Evolutionary conservation across 2,797 vertebrate genomes (phyloP), one percentile per base, ranked within the genome.

Genomic region (Xenops minutus): DNA sequence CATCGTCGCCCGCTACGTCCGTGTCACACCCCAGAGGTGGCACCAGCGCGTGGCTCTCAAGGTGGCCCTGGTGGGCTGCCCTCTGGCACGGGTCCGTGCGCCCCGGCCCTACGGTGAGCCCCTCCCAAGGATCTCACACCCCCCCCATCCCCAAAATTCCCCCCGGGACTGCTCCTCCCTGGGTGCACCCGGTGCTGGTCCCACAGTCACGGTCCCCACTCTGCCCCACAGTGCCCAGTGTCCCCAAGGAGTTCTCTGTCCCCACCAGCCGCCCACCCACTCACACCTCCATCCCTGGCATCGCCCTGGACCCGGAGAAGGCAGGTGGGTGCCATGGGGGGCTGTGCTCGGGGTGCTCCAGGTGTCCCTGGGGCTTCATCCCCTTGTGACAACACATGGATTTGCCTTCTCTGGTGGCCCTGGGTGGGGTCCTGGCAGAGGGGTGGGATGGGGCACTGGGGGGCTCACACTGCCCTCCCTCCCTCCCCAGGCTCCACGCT

Each of bases 31-130:
- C 0, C 96, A 97, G 63, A 97, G 59, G 61, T 99, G 98, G 98
- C 97, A 97, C 2, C 93, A 95, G 48, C 96, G 19, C 1, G 44
- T 98, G 22, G 98, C 98, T 15, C 87, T 97, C 66, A 98, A 97
- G 95, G 95, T 98, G 85, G 98, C 98, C 67, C 92, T 99, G 69
- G 69, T 98, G 90, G 99, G 99, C 58, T 99, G 98, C 88, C 95
- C 97, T 95, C 24, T 62, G 66, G 24, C 54, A 0, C 88, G 91
- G 32, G 55, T 67, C 62, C 94, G 88, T 0, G 55, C 64, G 0
- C 62, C 82, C 15, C 94, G 30, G 62, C 97, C 96, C 48, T 94
- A 97, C 0, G 95, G 95, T 83, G 78, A 96, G 91, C 49, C 23
- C 51, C 16, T 36, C 8, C 9, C 3, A 2, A 7, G 43, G 36